Evolutionary conservation across 2,888 invertebrate genomes (phyloP).

Genomic region (Amitus sp.): DNA sequence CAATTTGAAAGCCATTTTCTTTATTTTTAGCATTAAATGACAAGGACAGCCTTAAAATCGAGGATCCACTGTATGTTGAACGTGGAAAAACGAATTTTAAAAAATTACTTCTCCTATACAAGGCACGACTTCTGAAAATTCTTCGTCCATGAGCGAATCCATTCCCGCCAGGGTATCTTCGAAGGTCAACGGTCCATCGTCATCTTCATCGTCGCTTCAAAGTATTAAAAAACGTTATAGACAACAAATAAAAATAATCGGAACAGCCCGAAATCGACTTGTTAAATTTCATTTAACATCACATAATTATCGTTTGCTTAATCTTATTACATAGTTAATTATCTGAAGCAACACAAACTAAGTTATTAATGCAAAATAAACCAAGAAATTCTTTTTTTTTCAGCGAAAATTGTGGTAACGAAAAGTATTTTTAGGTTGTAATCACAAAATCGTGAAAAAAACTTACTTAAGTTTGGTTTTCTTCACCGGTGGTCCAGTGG

Average conservation of each 20-base stretch:
- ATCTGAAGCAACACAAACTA: too few relatives aligned
- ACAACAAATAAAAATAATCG: constrained; percentile 1
- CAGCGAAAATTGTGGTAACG: constrained; percentile 9
- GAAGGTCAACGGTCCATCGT: constrained; percentile 70
- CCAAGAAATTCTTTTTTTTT: constrained; percentile 4
- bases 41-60: too few relatives aligned
- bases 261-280: background rate
- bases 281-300: too few relatives aligned
- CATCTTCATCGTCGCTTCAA: constrained; percentile 67
- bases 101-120: constrained; percentile 62
- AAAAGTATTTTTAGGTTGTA: background rate
- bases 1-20: too few relatives aligned
- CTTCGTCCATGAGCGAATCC: too few relatives aligned
- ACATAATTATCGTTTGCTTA: too few relatives aligned
- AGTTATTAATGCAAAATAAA: too few relatives aligned
- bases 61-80: too few relatives aligned
- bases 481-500: constrained; percentile 22
- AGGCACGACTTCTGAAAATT: too few relatives aligned
- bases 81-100: background rate
- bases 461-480: constrained; percentile 21
- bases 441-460: too few relatives aligned
- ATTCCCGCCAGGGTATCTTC: constrained; percentile 77
- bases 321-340: too few relatives aligned
- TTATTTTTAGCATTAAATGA: too few relatives aligned
- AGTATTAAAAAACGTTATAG: background rate